phyloP scores from a whole-genome alignment of 2,797 vertebrate genomes.

The Poeciliopsis presidionis region DNA sequence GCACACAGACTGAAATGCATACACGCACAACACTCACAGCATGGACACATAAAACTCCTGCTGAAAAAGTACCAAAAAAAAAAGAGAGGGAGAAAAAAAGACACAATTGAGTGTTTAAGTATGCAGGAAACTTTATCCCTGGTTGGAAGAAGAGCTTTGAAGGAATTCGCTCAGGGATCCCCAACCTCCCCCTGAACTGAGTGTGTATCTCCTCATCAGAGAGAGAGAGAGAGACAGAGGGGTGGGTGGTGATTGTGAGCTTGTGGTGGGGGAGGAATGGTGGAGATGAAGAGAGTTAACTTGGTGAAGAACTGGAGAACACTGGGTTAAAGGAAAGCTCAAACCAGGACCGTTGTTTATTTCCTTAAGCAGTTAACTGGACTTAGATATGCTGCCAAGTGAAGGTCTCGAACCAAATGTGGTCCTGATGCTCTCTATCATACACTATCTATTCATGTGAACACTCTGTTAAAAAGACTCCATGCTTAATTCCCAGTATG shows the following conservation, averaged over 20 bases:
- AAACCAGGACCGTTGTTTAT: constrained; percentile 40
- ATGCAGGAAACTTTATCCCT: constrained; percentile 79
- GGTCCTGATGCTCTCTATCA: constrained; percentile 47
- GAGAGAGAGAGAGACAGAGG: constrained; percentile 38
- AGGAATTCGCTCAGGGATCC: constrained; percentile 79
- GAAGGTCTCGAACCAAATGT: constrained; percentile 57
- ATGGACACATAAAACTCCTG: constrained; percentile 33
- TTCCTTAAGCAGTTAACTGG: constrained; percentile 41
- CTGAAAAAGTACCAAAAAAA: constrained; percentile 47
- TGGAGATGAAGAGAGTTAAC: constrained; percentile 40
- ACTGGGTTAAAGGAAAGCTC: constrained; percentile 28
- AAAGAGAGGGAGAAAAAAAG: constrained; percentile 55
- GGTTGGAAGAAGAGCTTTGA: constrained; percentile 77
- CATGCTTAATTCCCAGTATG: constrained; percentile 74
- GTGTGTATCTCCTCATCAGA: constrained; percentile 73
- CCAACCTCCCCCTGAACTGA: constrained; percentile 78
- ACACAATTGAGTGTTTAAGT: constrained; percentile 77
- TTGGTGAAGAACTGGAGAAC: constrained; percentile 39
- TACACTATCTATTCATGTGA: constrained; percentile 57
- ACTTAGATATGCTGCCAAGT: constrained; percentile 48
- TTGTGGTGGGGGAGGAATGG: constrained; percentile 13
- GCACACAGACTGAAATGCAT: constrained; percentile 35
- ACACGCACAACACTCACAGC: constrained; percentile 45
- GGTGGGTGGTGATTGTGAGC: constrained; percentile 16
- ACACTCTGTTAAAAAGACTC: constrained; percentile 62